A percentile compares a stretch with the other conserved stretches of the same genome.
Evolutionary conservation across 2,797 vertebrate genomes (phyloP).

Genomic region (Acrossocheilus fasciatus): DNA sequence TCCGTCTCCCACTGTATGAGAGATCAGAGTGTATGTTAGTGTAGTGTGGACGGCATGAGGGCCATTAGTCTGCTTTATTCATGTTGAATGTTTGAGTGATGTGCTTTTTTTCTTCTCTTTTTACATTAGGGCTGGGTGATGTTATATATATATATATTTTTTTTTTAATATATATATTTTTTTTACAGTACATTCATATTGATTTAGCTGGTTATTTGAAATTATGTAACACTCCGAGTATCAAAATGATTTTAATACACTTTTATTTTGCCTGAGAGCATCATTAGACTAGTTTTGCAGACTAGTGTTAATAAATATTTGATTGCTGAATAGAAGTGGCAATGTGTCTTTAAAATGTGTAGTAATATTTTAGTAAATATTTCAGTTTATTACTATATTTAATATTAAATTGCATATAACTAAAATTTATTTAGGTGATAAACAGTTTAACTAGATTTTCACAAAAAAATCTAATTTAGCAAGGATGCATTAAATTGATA

Average conservation of each 20-base stretch:
- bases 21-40: slow-evolving; percentile 13
- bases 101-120: neutral
- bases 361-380: too few relatives aligned
- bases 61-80: slow-evolving; percentile 1
- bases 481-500: too few relatives aligned
- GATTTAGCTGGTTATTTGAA: neutral
- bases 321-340: neutral
- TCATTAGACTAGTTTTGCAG: slow-evolving; percentile 5
- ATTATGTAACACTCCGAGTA: neutral
- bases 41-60: slow-evolving; percentile 4
- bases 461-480: too few relatives aligned
- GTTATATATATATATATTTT: too few relatives aligned
- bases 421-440: too few relatives aligned
- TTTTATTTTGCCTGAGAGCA: neutral
- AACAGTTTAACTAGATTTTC: too few relatives aligned
- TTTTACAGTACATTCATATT: neutral
- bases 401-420: too few relatives aligned
- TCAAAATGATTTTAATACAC: neutral
- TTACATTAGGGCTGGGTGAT: slow-evolving; percentile 5
- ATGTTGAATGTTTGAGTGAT: neutral
- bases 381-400: too few relatives aligned
- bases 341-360: neutral
- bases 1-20: neutral
- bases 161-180: neutral
- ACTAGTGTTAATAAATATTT: neutral